A percentile compares a stretch with the other conserved stretches of the same genome.
phyloP scores from a whole-genome alignment of 2,888 invertebrate genomes.

The Thymelicus lineola region DNA sequence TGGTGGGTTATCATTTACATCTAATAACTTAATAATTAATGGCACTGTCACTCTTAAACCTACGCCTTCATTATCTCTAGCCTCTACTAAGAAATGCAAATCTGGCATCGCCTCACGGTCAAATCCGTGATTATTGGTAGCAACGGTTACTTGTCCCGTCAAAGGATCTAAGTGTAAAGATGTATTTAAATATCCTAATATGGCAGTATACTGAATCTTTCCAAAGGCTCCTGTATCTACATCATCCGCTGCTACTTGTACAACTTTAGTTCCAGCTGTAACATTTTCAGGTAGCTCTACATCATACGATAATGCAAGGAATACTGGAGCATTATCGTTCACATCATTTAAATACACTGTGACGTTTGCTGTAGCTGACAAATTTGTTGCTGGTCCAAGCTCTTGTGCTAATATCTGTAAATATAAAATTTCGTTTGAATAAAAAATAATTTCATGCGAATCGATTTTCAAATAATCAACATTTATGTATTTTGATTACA shows the following conservation, averaged over 20 bases:
- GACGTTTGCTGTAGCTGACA: slow-evolving; percentile 90
- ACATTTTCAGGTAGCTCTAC: slow-evolving; percentile 93
- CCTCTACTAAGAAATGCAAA: slow-evolving; percentile 93
- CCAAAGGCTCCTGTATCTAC: slow-evolving; percentile 92
- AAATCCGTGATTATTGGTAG: slow-evolving; percentile 89
- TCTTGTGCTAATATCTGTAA: slow-evolving; percentile 92
- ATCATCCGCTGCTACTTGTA: slow-evolving; percentile 92
- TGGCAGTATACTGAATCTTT: slow-evolving; percentile 90
- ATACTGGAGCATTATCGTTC: slow-evolving; percentile 95
- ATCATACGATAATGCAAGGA: slow-evolving; percentile 89
- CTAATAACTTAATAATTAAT: slow-evolving; percentile 90
- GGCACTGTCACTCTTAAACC: slow-evolving; percentile 91
- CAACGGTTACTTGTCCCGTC: slow-evolving; percentile 92
- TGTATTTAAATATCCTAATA: slow-evolving; percentile 91
- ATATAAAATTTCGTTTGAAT: not conserved
- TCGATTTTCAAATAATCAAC: too few species aligned
- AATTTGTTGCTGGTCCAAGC: slow-evolving; percentile 90
- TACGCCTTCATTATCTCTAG: slow-evolving; percentile 93
- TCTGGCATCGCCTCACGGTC: slow-evolving; percentile 93
- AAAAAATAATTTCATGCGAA: too few species aligned
- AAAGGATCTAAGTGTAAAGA: slow-evolving; percentile 91
- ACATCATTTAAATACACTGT: slow-evolving; percentile 93
- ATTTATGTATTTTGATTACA: too few species aligned
- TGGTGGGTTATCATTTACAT: slow-evolving; percentile 95
- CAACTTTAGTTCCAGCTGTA: slow-evolving; percentile 89